Conservation (phyloP, 64 coral and sea anemone genomes). For the Montipora sp. region DNA sequence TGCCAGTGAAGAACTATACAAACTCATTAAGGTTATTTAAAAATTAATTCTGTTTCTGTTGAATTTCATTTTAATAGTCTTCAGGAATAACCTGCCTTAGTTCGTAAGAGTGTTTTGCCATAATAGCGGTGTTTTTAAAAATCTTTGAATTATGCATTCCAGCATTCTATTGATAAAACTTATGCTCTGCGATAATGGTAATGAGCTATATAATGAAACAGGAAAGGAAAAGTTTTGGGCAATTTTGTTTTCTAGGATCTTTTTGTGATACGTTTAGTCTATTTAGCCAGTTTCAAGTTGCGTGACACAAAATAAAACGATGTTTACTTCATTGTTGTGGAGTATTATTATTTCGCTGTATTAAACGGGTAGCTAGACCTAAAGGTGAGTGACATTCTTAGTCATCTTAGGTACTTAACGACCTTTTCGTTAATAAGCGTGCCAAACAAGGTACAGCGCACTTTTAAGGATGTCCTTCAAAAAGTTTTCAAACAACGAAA, state of each 20-base stretch:
- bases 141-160: conserved; percentile 11
- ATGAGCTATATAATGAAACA: conserved; percentile 25
- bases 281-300: conserved; percentile 18
- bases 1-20: neutral
- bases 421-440: no score
- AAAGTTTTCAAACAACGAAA: conserved; percentile 13
- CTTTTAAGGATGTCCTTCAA: conserved; percentile 11
- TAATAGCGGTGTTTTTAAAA: conserved; percentile 22
- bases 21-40: neutral
- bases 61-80: neutral
- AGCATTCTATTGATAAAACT: neutral
- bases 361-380: neutral
- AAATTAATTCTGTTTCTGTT: neutral
- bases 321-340: conserved; percentile 10
- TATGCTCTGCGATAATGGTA: conserved; percentile 3
- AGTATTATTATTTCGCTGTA: conserved; percentile 16
- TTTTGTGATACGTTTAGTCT: conserved; percentile 13
- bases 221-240: neutral
- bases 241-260: conserved; percentile 24
- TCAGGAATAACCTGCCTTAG: conserved; percentile 21
- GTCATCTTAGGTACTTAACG: no score
- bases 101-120: conserved; percentile 17
- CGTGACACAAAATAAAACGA: conserved; percentile 29
- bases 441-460: neutral
- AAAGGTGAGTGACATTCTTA: no score